Evolutionary conservation across 1,140 invertebrate genomes (phyloP).

Genomic region (Goniozus legneri): DNA sequence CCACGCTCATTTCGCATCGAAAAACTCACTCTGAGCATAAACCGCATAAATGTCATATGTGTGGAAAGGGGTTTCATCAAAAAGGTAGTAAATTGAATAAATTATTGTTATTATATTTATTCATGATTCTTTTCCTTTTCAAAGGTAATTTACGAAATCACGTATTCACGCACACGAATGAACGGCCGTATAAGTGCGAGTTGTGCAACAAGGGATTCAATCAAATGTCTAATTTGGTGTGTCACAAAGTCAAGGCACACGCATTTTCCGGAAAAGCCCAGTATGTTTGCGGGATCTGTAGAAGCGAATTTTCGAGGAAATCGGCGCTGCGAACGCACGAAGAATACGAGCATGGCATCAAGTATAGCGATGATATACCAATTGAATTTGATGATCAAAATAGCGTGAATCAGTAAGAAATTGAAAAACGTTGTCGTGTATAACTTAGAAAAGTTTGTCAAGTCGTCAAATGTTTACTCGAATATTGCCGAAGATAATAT

Average conservation of each 20-base stretch:
- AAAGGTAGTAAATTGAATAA: conserved; percentile 57
- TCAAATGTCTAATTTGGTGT: conserved; percentile 78
- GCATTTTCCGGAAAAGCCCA: conserved; percentile 57
- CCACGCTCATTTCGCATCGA: conserved; percentile 71
- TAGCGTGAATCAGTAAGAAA: conserved; percentile 37
- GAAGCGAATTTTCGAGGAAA: conserved; percentile 56
- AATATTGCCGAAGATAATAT: no score
- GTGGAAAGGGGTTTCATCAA: conserved; percentile 74
- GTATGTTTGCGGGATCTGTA: conserved; percentile 58
- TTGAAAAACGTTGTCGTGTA: no score
- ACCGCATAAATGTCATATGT: conserved; percentile 69
- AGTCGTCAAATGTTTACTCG: no score
- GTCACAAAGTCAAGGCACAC: conserved; percentile 70
- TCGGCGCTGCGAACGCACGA: conserved; percentile 59
- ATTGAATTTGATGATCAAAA: conserved; percentile 22
- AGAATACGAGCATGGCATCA: conserved; percentile 59
- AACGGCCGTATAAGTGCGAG: conserved; percentile 76
- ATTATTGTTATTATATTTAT: neutral
- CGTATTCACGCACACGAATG: conserved; percentile 74
- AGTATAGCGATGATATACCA: conserved; percentile 38
- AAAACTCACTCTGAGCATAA: conserved; percentile 72
- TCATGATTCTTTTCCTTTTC: conserved; percentile 14
- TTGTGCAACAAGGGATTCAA: conserved; percentile 76
- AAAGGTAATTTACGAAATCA: conserved; percentile 70
- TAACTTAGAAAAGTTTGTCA: no score